Conservation (phyloP, 1,140 invertebrate genomes). For the Rhynchophorus ferrugineus region DNA sequence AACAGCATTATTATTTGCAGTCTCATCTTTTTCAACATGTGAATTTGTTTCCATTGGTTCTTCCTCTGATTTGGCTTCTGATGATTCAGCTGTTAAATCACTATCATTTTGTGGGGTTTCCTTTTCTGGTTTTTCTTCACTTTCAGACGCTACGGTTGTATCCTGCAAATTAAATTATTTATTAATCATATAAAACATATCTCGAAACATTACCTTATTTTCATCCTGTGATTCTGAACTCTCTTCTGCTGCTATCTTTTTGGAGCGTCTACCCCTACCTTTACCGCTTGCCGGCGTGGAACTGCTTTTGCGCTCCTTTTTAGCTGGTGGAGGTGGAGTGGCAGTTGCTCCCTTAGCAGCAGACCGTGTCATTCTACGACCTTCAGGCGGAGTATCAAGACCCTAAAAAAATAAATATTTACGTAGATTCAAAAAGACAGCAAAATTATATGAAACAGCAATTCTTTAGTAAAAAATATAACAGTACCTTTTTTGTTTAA, state of each 20-base stretch:
- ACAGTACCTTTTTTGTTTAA: no score
- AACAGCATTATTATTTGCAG: constrained; percentile 36
- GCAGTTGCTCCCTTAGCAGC: constrained; percentile 40
- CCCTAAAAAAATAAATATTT: constrained; percentile 28
- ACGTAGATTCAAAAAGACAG: no score
- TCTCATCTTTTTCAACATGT: constrained; percentile 36
- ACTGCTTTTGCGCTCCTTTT: constrained; percentile 40
- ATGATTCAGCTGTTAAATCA: constrained; percentile 9
- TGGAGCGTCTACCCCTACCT: constrained; percentile 19
- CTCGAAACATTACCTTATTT: constrained; percentile 18
- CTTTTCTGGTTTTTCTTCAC: constrained; percentile 31
- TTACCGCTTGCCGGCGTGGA: constrained; percentile 10
- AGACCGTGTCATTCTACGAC: constrained; percentile 41
- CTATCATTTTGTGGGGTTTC: constrained; percentile 29
- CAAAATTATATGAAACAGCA: neutral
- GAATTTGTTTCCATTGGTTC: constrained; percentile 33
- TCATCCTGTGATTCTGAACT: constrained; percentile 22
- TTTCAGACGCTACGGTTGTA: constrained; percentile 16
- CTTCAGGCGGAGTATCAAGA: constrained; percentile 36
- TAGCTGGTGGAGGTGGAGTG: constrained; percentile 40
- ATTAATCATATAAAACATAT: no score
- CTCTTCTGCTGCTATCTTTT: constrained; percentile 14
- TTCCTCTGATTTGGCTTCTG: constrained; percentile 23
- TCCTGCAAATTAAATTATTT: no score
- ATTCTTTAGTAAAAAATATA: neutral